Evolutionary conservation across 2,113 vertebrate genomes (phyloP), one percentile per base, ranked within the genome.

Genomic region (Opisthocomus hoazin): DNA sequence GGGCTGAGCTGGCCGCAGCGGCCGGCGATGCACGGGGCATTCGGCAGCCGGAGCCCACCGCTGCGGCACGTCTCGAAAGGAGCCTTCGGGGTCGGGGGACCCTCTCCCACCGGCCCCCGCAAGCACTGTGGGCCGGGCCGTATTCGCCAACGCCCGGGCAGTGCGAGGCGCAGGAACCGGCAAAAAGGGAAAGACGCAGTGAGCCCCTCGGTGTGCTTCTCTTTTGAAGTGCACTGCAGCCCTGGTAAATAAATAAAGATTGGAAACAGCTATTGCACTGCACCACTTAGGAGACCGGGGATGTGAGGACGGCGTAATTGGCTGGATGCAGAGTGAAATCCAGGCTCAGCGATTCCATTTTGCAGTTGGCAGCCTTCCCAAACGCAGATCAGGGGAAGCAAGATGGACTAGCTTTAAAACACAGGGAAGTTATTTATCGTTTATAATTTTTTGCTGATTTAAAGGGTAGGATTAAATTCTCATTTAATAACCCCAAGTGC

Each of bases 271-370:
- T 81, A 32, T 51, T 36, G 84, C 58, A 11, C 66, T 90, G 96
- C 91, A 45, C 27, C 89, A 43, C 87, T 90, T 26, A 8, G 24
- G 45, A 80, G 83, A 18, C 6, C 8, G 2, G 93, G 89, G 93
- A 50, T 30, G 58, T 6, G 53, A 18, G 86, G 77, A 73, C 0
- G 14, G 77, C 0, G 5, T 91, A 90, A 96, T 56, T 94, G 96
- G 89, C 86, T 96, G 94, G 94, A 51, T 87, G 95, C 95, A 84
- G 94, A 96, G 76, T 5, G 34, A 94, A 95, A 96, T 63, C 88
- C 94, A 93, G 89, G 87, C 96, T 96, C 94, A 96, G 85, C 74
- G 20, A 97, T 97, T 96, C 94, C 95, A 96, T 96, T 96, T 95
- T 87, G 73, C 90, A 88, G 87, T 75, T 98, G 97, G 95, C 95